phyloP scores from a whole-genome alignment of 2,113 vertebrate genomes.

The Bambusicola thoracicus region DNA sequence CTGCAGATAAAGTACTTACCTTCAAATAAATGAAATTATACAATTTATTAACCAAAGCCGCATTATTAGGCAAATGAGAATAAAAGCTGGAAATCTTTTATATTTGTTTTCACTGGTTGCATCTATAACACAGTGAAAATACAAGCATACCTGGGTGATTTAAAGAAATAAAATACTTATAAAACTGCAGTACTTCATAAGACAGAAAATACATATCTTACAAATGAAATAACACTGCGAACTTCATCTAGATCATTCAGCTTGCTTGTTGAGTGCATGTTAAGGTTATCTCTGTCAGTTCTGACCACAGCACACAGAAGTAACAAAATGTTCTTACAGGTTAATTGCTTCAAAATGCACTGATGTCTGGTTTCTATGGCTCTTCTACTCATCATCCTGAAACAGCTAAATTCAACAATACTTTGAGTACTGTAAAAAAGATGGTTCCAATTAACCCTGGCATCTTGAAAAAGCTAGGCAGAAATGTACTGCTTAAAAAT shows the following conservation, averaged over 20 bases:
- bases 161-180: neutral
- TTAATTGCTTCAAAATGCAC: constrained; percentile 31
- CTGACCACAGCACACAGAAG: neutral
- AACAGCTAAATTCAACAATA: neutral
- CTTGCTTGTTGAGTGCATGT: neutral
- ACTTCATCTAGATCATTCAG: neutral
- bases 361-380: neutral
- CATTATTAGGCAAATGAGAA: neutral
- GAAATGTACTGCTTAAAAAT: neutral
- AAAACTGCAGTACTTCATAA: neutral
- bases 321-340: neutral
- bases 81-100: neutral
- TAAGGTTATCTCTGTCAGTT: neutral
- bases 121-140: neutral
- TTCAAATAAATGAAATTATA: neutral
- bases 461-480: neutral
- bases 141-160: neutral
- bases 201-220: neutral
- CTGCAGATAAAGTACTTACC: neutral
- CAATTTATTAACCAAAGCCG: neutral
- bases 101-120: neutral
- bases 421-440: neutral
- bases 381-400: neutral
- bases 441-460: neutral
- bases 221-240: neutral